phyloP scores from a whole-genome alignment of 2,113 vertebrate genomes.

The Sapayoa aenigma region DNA sequence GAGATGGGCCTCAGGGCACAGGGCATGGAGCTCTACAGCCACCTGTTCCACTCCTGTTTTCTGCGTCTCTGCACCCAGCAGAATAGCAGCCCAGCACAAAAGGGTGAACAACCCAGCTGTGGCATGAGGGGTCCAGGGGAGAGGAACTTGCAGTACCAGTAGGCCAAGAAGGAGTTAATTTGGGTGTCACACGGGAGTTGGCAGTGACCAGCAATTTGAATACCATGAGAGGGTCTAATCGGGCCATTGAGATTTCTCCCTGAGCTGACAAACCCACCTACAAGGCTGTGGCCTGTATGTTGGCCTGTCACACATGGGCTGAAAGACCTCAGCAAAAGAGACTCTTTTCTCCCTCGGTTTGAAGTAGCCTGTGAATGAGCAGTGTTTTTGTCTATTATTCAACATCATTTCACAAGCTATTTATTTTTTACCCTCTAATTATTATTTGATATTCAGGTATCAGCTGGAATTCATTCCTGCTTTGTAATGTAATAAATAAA shows the following conservation, averaged over 20 bases:
- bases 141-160: background rate
- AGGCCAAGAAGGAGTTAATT: background rate
- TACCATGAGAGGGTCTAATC: no score
- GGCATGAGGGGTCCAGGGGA: background rate
- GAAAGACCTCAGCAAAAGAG: background rate
- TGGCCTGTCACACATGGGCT: background rate
- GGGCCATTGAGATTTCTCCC: background rate
- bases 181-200: background rate
- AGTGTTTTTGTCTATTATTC: background rate
- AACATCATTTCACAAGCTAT: background rate
- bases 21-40: background rate
- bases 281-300: background rate
- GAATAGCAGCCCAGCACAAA: background rate
- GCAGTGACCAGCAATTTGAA: background rate
- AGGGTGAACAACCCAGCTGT: background rate
- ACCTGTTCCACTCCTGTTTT: background rate
- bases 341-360: background rate
- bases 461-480: background rate
- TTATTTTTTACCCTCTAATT: constrained; percentile 8
- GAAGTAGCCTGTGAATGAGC: background rate
- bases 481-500: constrained; percentile 2
- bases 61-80: background rate
- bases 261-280: background rate
- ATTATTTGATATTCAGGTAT: background rate
- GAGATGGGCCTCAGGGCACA: background rate